Percentiles rank a stretch among this genome's conserved stretches.
Conservation (phyloP, 2,888 invertebrate species). For the Anticlea derivata region DNA sequence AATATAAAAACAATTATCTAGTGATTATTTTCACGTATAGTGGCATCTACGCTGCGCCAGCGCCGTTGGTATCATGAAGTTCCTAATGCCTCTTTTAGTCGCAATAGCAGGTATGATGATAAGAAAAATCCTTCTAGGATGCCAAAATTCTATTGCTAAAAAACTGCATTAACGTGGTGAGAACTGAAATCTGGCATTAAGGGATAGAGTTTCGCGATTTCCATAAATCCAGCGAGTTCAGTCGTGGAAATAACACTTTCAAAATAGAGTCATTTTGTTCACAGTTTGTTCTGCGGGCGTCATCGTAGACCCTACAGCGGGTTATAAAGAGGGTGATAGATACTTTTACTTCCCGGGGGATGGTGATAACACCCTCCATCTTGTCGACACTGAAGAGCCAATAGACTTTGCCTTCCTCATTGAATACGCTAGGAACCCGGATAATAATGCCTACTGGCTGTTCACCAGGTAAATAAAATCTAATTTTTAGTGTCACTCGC, state of each 20-base stretch:
- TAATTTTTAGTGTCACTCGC: too few species aligned
- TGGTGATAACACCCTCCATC: constrained; percentile 45
- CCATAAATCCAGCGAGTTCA: too few species aligned
- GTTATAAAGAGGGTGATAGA: constrained; percentile 52
- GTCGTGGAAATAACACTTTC: too few species aligned
- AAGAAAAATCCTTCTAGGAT: too few species aligned
- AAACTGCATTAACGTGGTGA: too few species aligned
- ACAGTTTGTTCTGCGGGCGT: constrained; percentile 53
- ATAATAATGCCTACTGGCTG: constrained; percentile 52
- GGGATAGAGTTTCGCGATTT: too few species aligned
- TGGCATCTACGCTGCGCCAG: constrained; percentile 15
- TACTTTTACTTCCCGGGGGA: constrained; percentile 59
- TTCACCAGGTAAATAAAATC: constrained; percentile 47
- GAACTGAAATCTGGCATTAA: too few species aligned
- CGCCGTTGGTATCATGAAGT: constrained; percentile 45
- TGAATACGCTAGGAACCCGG: constrained; percentile 41
- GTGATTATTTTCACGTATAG: constrained; percentile 9
- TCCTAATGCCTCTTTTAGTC: constrained; percentile 45
- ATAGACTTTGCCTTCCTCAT: constrained; percentile 43
- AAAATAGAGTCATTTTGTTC: neutral
- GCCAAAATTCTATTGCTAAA: too few species aligned
- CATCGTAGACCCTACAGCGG: constrained; percentile 45
- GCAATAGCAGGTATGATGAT: constrained; percentile 52
- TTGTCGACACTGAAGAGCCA: constrained; percentile 50
- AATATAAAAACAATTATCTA: constrained; percentile 25